Conservation (phyloP, 2,888 invertebrate species). For the Ectobius pallidus region DNA sequence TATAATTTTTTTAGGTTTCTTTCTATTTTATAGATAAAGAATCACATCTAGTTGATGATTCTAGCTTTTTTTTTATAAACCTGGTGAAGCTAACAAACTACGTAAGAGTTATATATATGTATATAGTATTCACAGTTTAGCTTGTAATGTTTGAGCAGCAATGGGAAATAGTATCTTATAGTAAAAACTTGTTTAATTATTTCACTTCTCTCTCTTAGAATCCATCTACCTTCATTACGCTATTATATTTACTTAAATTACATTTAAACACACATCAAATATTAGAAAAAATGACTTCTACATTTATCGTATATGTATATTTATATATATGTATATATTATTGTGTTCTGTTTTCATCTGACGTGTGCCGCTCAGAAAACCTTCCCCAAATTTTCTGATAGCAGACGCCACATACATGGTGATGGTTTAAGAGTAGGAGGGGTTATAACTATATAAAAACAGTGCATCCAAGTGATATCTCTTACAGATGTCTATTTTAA, state of each 20-base stretch:
- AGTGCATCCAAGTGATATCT: slow-evolving; percentile 13
- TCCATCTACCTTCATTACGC: background rate
- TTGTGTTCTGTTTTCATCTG: background rate
- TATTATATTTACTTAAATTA: slow-evolving; percentile 9
- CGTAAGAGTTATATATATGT: slow-evolving; percentile 12
- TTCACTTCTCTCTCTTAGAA: background rate
- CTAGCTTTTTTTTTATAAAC: slow-evolving; percentile 20
- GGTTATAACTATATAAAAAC: slow-evolving; percentile 1
- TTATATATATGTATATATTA: background rate
- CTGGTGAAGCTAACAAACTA: slow-evolving; percentile 23
- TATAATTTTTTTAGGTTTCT: no score
- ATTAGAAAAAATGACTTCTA: background rate
- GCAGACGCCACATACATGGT: slow-evolving; percentile 29
- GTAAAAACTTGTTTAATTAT: slow-evolving; percentile 16
- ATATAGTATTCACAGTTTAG: slow-evolving; percentile 30
- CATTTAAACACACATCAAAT: background rate
- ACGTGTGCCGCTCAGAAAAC: slow-evolving; percentile 40
- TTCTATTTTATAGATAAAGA: slow-evolving; percentile 16
- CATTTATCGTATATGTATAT: background rate
- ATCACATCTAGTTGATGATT: slow-evolving; percentile 31
- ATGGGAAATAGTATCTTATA: slow-evolving; percentile 23
- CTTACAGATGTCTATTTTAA: background rate
- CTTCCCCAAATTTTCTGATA: slow-evolving; percentile 43
- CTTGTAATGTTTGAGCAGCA: slow-evolving; percentile 27
- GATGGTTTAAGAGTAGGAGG: background rate